phyloP scores from a whole-genome alignment of 2,888 invertebrate genomes.

The Pterostichus madidus region DNA sequence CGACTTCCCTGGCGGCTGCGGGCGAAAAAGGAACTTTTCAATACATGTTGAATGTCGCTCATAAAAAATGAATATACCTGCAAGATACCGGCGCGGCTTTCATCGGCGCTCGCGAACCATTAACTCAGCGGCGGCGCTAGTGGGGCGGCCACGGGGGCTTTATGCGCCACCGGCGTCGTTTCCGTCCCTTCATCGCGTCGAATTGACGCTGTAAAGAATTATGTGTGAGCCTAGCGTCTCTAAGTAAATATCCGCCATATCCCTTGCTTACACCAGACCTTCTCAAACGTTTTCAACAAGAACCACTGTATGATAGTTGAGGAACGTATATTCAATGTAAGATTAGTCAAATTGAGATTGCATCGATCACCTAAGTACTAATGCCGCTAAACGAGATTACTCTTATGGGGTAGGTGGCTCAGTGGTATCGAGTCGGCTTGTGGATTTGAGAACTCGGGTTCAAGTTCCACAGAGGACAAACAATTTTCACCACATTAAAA shows the following conservation, averaged over 20 bases:
- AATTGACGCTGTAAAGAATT: slow-evolving; percentile 32
- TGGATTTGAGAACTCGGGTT: too few species aligned
- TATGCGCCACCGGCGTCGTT: neutral
- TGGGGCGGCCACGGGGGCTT: neutral
- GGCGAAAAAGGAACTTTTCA: slow-evolving; percentile 39
- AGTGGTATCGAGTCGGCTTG: too few species aligned
- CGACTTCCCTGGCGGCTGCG: slow-evolving; percentile 33
- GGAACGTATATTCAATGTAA: neutral
- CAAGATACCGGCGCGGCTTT: slow-evolving; percentile 39
- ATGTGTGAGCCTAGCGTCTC: slow-evolving; percentile 11
- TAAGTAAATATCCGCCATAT: too few species aligned
- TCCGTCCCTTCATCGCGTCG: slow-evolving; percentile 18
- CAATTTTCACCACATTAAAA: too few species aligned
- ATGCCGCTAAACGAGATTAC: too few species aligned
- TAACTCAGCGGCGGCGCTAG: slow-evolving; percentile 7
- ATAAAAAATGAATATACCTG: slow-evolving; percentile 65
- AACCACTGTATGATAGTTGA: too few species aligned
- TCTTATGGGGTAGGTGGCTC: too few species aligned
- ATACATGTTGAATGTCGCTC: slow-evolving; percentile 64
- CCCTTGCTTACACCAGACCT: neutral
- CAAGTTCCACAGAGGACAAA: too few species aligned
- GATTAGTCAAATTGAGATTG: neutral
- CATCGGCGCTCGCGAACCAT: slow-evolving; percentile 1
- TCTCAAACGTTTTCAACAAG: neutral
- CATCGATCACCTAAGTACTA: neutral